These are phyloP conservation scores for Pheosia gnoma DNA, from an alignment of 2,888 invertebrate species.

Conservation along the genomic window DNA sequence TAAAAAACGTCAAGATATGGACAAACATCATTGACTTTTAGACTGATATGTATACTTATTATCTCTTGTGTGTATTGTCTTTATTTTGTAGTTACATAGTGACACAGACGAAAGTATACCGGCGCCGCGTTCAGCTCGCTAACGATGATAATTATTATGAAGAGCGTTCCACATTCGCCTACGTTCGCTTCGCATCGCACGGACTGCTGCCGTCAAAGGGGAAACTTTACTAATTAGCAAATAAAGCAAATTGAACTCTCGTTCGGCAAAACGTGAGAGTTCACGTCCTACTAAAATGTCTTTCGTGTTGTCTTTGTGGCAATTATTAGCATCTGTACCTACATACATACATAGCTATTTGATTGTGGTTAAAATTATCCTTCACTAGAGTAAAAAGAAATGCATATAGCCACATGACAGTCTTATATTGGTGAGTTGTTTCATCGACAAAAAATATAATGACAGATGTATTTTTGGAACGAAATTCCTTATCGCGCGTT, in stretches of 20 bases:
- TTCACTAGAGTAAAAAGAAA: too few relatives aligned
- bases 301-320: constrained; percentile 45
- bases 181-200: constrained; percentile 38
- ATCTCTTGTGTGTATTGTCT: constrained; percentile 37
- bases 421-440: too few relatives aligned
- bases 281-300: constrained; percentile 49
- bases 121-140: constrained; percentile 36
- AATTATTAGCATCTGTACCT: constrained; percentile 13
- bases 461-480: too few relatives aligned
- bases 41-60: constrained; percentile 30
- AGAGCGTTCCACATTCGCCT: constrained; percentile 47
- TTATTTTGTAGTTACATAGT: constrained; percentile 41
- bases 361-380: too few relatives aligned
- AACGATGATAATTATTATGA: constrained; percentile 65
- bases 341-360: too few relatives aligned
- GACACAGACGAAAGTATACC: constrained; percentile 45
- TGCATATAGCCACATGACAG: too few relatives aligned
- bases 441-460: too few relatives aligned
- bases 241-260: constrained; percentile 71
- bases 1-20: constrained; percentile 9
- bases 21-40: constrained; percentile 30
- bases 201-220: constrained; percentile 57
- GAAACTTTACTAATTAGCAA: constrained; percentile 77
- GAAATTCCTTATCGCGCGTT: too few relatives aligned
- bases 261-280: constrained; percentile 59